A percentile compares a stretch with the other conserved stretches of the same genome.
These are phyloP conservation scores for Lottia gigantea DNA, from an alignment of 2,888 invertebrate genomes.

Conservation along the genomic window DNA sequence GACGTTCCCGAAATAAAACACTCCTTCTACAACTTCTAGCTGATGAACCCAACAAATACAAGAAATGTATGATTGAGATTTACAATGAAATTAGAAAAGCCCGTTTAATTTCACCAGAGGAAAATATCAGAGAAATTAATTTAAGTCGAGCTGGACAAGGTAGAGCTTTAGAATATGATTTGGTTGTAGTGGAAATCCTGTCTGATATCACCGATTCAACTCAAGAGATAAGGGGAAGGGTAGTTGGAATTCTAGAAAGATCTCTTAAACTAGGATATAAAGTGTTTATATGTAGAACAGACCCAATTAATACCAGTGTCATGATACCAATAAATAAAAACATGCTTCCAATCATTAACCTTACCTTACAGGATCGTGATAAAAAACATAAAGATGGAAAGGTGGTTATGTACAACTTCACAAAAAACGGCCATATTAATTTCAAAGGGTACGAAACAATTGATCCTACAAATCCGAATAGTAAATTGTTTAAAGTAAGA, in stretches of 20 bases:
- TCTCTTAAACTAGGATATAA: conserved; percentile 43
- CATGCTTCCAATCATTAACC: conserved; percentile 51
- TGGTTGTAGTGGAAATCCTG: conserved; percentile 57
- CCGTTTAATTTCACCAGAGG: conserved; percentile 6
- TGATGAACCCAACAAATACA: conserved; percentile 44
- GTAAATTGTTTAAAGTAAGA: conserved; percentile 57
- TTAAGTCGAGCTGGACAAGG: conserved; percentile 47
- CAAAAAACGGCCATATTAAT: conserved; percentile 19
- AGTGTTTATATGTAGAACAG: conserved; percentile 57
- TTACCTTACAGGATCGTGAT: conserved; percentile 31
- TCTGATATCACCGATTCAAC: conserved; percentile 24
- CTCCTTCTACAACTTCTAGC: conserved; percentile 36
- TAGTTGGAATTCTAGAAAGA: conserved; percentile 55
- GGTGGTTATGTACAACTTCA: conserved; percentile 39
- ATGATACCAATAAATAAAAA: conserved; percentile 56
- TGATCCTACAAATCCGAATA: conserved; percentile 35
- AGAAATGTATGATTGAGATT: conserved; percentile 45
- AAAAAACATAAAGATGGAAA: conserved; percentile 38
- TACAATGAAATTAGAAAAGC: conserved; percentile 12
- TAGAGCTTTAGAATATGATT: conserved; percentile 54
- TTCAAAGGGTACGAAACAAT: conserved; percentile 55
- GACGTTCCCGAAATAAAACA: conserved; percentile 24
- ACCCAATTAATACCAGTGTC: conserved; percentile 49
- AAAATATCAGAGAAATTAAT: conserved; percentile 26
- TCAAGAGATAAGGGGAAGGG: conserved; percentile 40